Percentiles rank a stretch among this genome's conserved stretches.
These are phyloP conservation scores for Cyprinella venusta DNA, from an alignment of 2,797 vertebrate species.

Conservation along the genomic window DNA sequence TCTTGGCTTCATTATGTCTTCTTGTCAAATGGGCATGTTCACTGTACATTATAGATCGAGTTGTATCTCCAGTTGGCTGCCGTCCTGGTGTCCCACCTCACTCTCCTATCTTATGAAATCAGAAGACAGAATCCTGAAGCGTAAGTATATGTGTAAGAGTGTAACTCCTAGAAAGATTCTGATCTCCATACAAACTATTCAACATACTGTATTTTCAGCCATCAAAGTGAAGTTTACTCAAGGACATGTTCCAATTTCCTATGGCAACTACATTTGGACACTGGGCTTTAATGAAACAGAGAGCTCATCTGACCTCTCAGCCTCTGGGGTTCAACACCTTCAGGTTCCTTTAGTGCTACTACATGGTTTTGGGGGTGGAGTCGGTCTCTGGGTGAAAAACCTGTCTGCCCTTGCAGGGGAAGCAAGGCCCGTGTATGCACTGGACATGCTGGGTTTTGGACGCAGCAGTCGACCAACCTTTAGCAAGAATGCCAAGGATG, in stretches of 20 bases:
- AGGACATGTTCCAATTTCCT: slow-evolving; percentile 83
- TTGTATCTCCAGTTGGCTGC: slow-evolving; percentile 90
- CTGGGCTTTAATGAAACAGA: slow-evolving; percentile 78
- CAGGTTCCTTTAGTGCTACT: slow-evolving; percentile 85
- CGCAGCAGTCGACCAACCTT: slow-evolving; percentile 88
- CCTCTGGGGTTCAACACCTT: slow-evolving; percentile 23
- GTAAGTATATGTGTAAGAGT: slow-evolving; percentile 75
- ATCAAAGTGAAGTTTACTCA: slow-evolving; percentile 83
- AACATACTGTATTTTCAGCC: slow-evolving; percentile 71
- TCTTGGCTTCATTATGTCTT: not conserved
- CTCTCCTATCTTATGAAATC: slow-evolving; percentile 87
- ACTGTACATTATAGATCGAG: slow-evolving; percentile 72
- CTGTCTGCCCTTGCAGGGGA: slow-evolving; percentile 83
- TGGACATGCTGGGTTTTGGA: slow-evolving; percentile 93
- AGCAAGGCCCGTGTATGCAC: slow-evolving; percentile 82
- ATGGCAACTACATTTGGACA: slow-evolving; percentile 90
- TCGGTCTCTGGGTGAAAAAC: slow-evolving; percentile 93
- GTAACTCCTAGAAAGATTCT: not conserved
- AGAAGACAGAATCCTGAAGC: slow-evolving; percentile 91
- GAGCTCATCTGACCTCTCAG: slow-evolving; percentile 29
- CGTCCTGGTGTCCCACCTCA: slow-evolving; percentile 94
- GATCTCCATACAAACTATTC: not conserved
- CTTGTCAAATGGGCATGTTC: not conserved
- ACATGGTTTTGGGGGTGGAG: slow-evolving; percentile 91
- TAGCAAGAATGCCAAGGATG: slow-evolving; percentile 77